Percentiles rank a stretch among this genome's conserved stretches.
Conservation (phyloP, 2,888 invertebrate genomes). For the Amblyteles armatorius region DNA sequence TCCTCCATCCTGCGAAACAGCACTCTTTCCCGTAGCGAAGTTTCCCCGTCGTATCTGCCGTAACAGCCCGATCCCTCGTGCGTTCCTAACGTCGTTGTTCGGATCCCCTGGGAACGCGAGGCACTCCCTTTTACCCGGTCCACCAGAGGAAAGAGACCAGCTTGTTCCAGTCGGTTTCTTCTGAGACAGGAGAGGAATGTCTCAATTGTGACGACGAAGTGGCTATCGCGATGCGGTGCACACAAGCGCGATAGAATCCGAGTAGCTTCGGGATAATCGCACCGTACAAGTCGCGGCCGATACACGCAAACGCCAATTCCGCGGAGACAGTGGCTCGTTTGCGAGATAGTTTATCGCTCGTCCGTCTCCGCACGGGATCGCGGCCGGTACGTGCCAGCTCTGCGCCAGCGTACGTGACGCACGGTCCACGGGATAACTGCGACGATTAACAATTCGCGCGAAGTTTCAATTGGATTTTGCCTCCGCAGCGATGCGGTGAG, state of each 20-base stretch:
- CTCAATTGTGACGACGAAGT: neutral
- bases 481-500: slow-evolving; percentile 19
- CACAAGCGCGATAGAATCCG: slow-evolving; percentile 10
- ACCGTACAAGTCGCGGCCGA: slow-evolving; percentile 3
- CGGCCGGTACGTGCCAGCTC: slow-evolving; percentile 38
- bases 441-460: slow-evolving; percentile 63
- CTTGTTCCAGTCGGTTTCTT: neutral
- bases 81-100: neutral
- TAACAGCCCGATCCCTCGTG: neutral
- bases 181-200: neutral
- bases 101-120: neutral
- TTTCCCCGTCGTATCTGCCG: neutral
- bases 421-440: slow-evolving; percentile 58
- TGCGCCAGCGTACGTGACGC: slow-evolving; percentile 51
- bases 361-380: slow-evolving; percentile 54
- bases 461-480: slow-evolving; percentile 60
- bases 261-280: slow-evolving; percentile 7
- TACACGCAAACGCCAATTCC: slow-evolving; percentile 5
- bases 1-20: neutral
- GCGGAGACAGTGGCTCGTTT: slow-evolving; percentile 55
- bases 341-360: slow-evolving; percentile 58
- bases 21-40: slow-evolving; percentile 5
- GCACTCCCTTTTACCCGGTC: neutral
- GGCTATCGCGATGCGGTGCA: neutral
- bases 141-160: neutral